These are phyloP conservation scores for Germaria angustata DNA, from an alignment of 2,888 invertebrate genomes.

Conservation along the genomic window DNA sequence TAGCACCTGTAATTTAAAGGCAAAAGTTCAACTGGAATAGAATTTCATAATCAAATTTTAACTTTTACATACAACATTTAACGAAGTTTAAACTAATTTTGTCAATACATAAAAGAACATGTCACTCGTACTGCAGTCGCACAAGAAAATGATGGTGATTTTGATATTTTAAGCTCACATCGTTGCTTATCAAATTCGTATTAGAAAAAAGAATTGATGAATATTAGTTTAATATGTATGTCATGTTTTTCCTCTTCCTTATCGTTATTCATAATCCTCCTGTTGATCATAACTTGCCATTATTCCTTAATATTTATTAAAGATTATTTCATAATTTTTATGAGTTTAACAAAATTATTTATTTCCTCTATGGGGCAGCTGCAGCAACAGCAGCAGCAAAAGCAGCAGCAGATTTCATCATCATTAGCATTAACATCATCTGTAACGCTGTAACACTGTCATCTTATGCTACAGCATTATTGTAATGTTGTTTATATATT, in stretches of 20 bases:
- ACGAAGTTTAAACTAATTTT: conserved; percentile 48
- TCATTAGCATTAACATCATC: conserved; percentile 1
- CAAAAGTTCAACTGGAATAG: not conserved
- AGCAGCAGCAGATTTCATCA: not conserved
- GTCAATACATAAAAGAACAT: not conserved
- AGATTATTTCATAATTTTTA: conserved; percentile 56
- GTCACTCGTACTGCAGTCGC: not conserved
- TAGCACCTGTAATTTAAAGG: conserved; percentile 42
- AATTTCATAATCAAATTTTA: conserved; percentile 55
- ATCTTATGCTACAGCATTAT: not conserved
- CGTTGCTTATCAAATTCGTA: not conserved
- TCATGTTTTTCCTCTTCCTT: not conserved
- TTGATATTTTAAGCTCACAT: conserved; percentile 12
- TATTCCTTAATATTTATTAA: conserved; percentile 37
- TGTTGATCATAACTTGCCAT: conserved; percentile 50
- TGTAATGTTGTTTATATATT: not conserved
- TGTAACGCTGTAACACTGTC: not conserved
- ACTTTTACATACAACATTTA: conserved; percentile 41
- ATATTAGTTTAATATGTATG: conserved; percentile 40
- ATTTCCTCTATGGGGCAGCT: conserved; percentile 1
- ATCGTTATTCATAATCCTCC: conserved; percentile 45
- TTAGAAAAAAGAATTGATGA: conserved; percentile 18
- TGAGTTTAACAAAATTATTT: conserved; percentile 53
- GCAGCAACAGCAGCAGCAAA: not conserved
- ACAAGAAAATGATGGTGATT: not conserved